Base-by-base conservation (phyloP, 2,888 invertebrate species). In the Noctuana brunneofusca region DNA sequence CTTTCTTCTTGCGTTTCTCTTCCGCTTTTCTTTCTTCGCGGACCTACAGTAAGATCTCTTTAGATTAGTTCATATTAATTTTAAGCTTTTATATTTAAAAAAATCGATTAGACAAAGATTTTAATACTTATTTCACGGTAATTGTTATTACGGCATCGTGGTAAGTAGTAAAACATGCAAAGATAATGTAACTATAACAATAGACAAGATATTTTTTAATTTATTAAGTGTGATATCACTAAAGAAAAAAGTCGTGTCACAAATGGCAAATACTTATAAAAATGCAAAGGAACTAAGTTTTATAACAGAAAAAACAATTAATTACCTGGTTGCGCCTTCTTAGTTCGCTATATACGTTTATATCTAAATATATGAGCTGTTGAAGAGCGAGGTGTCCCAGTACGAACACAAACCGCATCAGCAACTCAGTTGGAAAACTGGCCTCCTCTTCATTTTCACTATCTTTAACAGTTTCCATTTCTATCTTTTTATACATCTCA, bases 301-400 rank as follows among this genome's bases (percentile, higher is more conserved):
- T n/a, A n/a, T n/a, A n/a, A 24, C 5, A 24, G 5, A 24, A 5
- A 24, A 24, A 4, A 24, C 5, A 32, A 2, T 14, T 18, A 12
- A 64, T 72, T 71, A 87, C 91, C 89, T 86, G 86, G 74, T 88
- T 90, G 66, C 84, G 87, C 83, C 83, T 93, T 75, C 87, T 78
- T 72, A 97, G 89, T 82, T 97, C 97, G 66, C 95, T 96, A 72
- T 97, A 96, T 3, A 98, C 94, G 68, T 93, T 93, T 27, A 95
- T 95, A 75, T 98, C 98, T 62, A 98, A 92, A 79, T 96, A 95
- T 56, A 96, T 94, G 79, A 97, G 93, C 76, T 97, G 95, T 69
- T 95, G 94, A 63, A 96, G 84, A 0, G 96, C 96, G 66, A 96
- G 90, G 66, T 96, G 96, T 3, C 98, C 98, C 63, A 96, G 83